Base-by-base conservation (phyloP, 2,888 invertebrate species). In the Scaeva pyrastri region DNA sequence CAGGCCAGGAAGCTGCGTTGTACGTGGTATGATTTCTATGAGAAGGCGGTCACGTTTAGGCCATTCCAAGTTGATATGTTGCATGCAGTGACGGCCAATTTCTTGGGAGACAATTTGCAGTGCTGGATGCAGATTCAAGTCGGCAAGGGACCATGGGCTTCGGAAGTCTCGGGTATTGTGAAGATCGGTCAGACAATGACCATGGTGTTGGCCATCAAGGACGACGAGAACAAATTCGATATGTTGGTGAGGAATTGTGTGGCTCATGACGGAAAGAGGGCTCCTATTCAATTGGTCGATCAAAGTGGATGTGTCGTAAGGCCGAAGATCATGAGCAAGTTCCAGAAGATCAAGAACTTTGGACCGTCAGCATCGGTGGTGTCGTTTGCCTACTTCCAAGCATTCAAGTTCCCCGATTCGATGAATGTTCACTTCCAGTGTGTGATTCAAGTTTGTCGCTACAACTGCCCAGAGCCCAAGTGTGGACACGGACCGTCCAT, bases 111-210 rank as follows among this genome's bases (percentile, higher is more conserved):
- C 93, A 98, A 98, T 93, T 93, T 98, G 89, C 98, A 98, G 91
- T 98, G 98, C 93, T 98, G 98, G 98, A 98, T 98, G 98, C 98
- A 98, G 93, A 98, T 98, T 89, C 98, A 98, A 93, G 98, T 98
- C 58, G 98, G 98, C 75, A 98, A 98, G 92, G 98, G 98, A 88
- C 98, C 98, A 0, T 98, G 98, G 98, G 98, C 98, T n/a, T 97
- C 97, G 14, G 98, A 98, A 93, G 98, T 98, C 41, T 97, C 97
- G 0, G 98, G 98, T 73, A 97, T 98, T 90, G 98, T 98, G 11
- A 98, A 98, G 93, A 98, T 98, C 88, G 98, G 98, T 26, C 98
- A 98, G 92, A 98, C 98, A 0, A 98, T 98, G 98, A 98, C 98
- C 12, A 98, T 98, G 98, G 98, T 98, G 12, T 93, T 98, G 82